Conservation (phyloP, 2,888 invertebrate genomes). For the Dexiosoma caninum region DNA sequence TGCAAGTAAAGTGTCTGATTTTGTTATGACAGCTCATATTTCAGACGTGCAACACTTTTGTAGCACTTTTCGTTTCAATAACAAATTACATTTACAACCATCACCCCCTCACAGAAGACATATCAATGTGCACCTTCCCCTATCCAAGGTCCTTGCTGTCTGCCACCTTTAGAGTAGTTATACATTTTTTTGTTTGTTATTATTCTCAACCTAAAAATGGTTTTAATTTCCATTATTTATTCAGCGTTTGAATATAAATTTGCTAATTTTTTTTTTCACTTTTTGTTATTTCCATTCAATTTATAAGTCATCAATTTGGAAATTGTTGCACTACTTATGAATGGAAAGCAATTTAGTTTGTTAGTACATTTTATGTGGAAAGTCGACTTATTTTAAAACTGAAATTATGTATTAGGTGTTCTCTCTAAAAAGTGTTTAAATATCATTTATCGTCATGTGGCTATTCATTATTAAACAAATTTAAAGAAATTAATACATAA, state of each 20-base stretch:
- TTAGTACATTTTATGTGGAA: neutral
- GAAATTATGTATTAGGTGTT: too few relatives aligned
- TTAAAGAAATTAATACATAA: too few relatives aligned
- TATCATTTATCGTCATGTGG: too few relatives aligned
- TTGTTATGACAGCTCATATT: slow-evolving; percentile 63
- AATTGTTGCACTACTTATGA: slow-evolving; percentile 5
- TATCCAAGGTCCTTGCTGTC: neutral
- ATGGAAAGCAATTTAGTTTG: neutral
- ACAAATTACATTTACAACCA: slow-evolving; percentile 12
- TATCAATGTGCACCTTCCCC: too few relatives aligned
- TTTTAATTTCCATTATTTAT: slow-evolving; percentile 41
- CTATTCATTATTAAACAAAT: too few relatives aligned
- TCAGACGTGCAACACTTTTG: slow-evolving; percentile 60
- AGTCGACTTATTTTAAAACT: neutral
- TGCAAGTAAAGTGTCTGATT: slow-evolving; percentile 61
- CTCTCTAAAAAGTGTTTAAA: too few relatives aligned
- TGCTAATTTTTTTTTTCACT: neutral
- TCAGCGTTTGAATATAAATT: slow-evolving; percentile 44
- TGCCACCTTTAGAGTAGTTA: neutral
- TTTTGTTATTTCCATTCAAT: slow-evolving; percentile 44
- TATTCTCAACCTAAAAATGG: neutral
- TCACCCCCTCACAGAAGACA: too few relatives aligned
- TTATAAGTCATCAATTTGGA: slow-evolving; percentile 55
- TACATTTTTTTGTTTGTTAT: slow-evolving; percentile 22
- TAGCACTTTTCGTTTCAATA: slow-evolving; percentile 52